Base-by-base conservation (phyloP, 2,113 vertebrate species). In the Ptychochromis oligacanthus region DNA sequence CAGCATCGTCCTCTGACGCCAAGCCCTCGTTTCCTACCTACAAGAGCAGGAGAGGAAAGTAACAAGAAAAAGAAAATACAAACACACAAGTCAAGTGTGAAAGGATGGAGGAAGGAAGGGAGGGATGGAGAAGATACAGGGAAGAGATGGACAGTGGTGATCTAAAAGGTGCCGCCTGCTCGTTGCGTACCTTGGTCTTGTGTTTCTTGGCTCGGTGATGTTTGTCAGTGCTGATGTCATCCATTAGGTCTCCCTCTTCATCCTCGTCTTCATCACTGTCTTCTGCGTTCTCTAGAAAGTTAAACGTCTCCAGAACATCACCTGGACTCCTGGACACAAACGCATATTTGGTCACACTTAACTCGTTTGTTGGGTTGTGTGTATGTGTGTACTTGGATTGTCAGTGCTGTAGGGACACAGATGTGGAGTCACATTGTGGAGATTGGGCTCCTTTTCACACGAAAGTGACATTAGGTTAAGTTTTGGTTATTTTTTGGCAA, bases 221-320 rank as follows among this genome's bases (percentile, higher is more conserved):
- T 88, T 97, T 98, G 91, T 97, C 96, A 56, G 97, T 94, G 83
- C 59, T 86, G 89, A 98, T 95, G 89, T 98, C 97, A 90, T 98
- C 97, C 95, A 98, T 97, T 94, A 99, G 94, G 89, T 99, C 98
- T 60, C 95, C 97, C 87, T 99, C 98, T 4, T 99, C 98, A 3
- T 96, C 96, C 54, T 96, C 95, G 0, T 99, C 98, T 93, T 99
- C 98, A 80, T 99, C 98, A 49, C 98, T 99, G 93, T 99, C 98
- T 91, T 99, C 98, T 0, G 98, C 96, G 6, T 97, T 99, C 96
- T 99, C 98, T 95, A 99, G 96, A 95, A 99, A 99, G 95, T 99
- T 99, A 92, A 99, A 99, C 18, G 98, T 99, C 96, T 99, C 98
- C 91, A 99, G 96, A 93, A 99, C 98, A 89, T 99, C 98, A 62